Percentiles rank a stretch among this genome's conserved stretches.
phyloP scores from a whole-genome alignment of 1,140 invertebrate genomes.

The Drosophila arizonae region DNA sequence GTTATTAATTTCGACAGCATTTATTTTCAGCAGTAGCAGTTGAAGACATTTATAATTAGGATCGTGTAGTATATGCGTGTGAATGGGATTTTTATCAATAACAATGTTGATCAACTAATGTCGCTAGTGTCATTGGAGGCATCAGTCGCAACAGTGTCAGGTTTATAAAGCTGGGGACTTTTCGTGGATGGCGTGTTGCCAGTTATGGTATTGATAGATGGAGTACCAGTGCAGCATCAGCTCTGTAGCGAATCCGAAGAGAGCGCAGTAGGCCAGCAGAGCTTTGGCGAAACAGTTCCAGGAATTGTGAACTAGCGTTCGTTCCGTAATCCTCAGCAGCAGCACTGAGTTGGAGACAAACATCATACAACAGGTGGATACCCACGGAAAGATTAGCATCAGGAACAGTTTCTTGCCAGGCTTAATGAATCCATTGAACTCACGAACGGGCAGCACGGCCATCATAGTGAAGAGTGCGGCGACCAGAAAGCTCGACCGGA shows the following conservation, averaged over 20 bases:
- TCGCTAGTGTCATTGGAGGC: no score
- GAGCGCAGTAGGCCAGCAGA: background rate
- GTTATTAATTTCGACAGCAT: no score
- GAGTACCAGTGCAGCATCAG: slow-evolving; percentile 4
- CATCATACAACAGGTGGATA: slow-evolving; percentile 4
- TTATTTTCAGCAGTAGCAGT: background rate
- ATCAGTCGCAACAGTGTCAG: no score
- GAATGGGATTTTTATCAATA: no score
- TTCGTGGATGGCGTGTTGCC: background rate
- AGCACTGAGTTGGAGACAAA: background rate
- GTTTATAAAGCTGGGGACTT: background rate
- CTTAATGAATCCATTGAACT: background rate
- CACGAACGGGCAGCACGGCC: background rate
- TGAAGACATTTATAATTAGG: no score
- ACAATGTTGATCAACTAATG: no score
- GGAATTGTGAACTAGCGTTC: background rate
- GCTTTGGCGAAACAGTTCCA: background rate
- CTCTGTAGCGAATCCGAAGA: background rate
- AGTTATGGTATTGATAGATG: background rate
- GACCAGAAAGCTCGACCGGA: background rate
- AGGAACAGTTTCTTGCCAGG: background rate
- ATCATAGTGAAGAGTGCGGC: background rate
- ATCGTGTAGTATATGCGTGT: no score
- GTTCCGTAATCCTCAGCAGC: background rate
- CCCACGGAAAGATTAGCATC: background rate